Evolutionary conservation across 2,888 invertebrate genomes (phyloP), one percentile per base, ranked within the genome.

Genomic region (Cryptocephalus moraei): DNA sequence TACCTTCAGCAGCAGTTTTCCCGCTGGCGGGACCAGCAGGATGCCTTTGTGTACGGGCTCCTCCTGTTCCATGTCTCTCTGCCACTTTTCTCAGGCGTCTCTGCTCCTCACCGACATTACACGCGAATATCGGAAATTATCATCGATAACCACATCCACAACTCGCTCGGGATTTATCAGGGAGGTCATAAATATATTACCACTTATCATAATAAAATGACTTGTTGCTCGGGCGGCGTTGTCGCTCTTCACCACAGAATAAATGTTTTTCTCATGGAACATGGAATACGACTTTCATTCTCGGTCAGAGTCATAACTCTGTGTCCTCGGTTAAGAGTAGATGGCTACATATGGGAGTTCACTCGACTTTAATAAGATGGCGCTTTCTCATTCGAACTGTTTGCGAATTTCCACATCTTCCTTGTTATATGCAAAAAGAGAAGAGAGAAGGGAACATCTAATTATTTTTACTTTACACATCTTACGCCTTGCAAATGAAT

Each of bases 11-110:
- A 22, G 22, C 2, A 86, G 84, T 75, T 88, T 80, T 68, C 82
- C 82, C 65, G 79, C 80, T 57, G 87, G 84, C 66, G 88, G 88
- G 71, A 89, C 78, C 67, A 85, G 76, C 63, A 90, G 77, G 74
- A 78, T 80, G 67, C 90, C 90, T 67, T 81, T 79, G 65, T 82
- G 77, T 62, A 86, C 75, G 66, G 84, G 81, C 69, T 82, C 81
- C 74, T 86, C 84, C 66, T 77, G 77, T 68, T 85, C 84, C 86
- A 86, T 86, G 58, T 60, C 61, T 51, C 31, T 36, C 6, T 6
- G 12, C 12, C 12, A 6, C n/a, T 36, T 36, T 11, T 36, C 12
- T 11, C 36, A 36, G 6, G 4, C 12, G 11, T 36, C 11, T 4
- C 36, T 36, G 12, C n/a, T 36, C 38, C 32, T 48, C 39, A 46